Conservation (phyloP, 1,140 invertebrate genomes). For the Wiebesia pumilae region DNA sequence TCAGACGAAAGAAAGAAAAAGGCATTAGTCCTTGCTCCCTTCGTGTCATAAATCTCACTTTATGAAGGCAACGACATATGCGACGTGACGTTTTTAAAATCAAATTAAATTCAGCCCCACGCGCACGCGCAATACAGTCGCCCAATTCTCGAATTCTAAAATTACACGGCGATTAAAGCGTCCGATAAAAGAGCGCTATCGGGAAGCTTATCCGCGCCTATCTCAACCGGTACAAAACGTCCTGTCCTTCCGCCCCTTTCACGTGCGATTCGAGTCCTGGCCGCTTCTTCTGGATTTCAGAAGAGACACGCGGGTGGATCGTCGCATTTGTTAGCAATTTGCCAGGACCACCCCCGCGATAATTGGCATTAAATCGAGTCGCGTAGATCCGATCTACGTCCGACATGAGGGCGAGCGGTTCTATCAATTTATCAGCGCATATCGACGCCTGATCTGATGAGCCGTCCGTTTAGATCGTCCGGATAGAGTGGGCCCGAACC, state of each 20-base stretch:
- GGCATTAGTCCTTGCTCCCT: neutral
- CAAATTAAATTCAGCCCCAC: conserved; percentile 26
- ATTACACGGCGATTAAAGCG: conserved; percentile 54
- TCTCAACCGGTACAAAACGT: conserved; percentile 20
- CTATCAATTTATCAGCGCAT: conserved; percentile 56
- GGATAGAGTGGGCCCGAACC: conserved; percentile 46
- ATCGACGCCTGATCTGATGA: conserved; percentile 56
- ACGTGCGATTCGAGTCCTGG: neutral
- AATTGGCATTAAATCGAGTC: conserved; percentile 64
- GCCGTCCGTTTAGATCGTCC: conserved; percentile 56
- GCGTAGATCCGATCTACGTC: conserved; percentile 57
- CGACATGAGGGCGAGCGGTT: conserved; percentile 29
- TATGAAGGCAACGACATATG: conserved; percentile 2
- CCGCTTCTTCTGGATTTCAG: conserved; percentile 24
- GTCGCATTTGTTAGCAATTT: conserved; percentile 61
- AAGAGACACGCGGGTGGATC: neutral
- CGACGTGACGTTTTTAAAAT: conserved; percentile 14
- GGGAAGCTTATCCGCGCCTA: conserved; percentile 16
- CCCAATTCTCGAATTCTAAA: conserved; percentile 52
- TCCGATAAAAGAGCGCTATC: conserved; percentile 54
- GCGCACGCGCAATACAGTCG: neutral
- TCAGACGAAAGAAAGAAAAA: neutral
- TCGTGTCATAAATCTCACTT: neutral
- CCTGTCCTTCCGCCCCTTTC: neutral
- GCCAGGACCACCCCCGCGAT: conserved; percentile 55